Conservation (phyloP, 2,888 invertebrate species). For the Melanotus villosus region DNA sequence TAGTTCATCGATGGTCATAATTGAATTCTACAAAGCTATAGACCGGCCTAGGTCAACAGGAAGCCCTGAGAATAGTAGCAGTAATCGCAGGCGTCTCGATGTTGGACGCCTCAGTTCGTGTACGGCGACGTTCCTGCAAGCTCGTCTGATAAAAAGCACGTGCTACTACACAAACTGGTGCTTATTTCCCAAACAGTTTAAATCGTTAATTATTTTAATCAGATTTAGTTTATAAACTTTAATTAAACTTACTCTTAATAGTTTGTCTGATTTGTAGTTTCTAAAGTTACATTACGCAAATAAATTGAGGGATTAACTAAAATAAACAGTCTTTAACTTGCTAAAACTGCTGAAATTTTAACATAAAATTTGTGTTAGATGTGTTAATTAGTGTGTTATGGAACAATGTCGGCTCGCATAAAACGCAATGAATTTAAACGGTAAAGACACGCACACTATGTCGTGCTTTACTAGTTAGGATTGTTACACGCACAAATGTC, state of each 20-base stretch:
- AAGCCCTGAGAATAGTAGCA: conserved; percentile 10
- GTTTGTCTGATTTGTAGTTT: too few species aligned
- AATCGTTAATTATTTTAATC: neutral
- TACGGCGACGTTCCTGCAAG: conserved; percentile 18
- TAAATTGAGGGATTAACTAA: too few species aligned
- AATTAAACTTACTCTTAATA: too few species aligned
- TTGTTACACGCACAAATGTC: neutral
- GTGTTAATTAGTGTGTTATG: too few species aligned
- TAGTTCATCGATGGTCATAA: neutral
- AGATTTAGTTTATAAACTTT: neutral
- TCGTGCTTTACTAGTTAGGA: neutral
- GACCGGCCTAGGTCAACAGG: conserved; percentile 19
- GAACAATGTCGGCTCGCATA: too few species aligned
- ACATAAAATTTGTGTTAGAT: too few species aligned
- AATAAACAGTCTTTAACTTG: too few species aligned
- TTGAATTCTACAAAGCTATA: neutral
- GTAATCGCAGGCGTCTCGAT: conserved; percentile 11
- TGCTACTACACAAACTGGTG: conserved; percentile 1
- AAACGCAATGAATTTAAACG: too few species aligned
- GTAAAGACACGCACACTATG: too few species aligned
- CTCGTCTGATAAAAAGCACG: conserved; percentile 15
- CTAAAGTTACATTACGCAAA: too few species aligned
- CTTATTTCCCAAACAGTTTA: neutral
- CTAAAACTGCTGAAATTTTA: too few species aligned
- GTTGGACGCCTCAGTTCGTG: conserved; percentile 14